Base-by-base conservation (phyloP, 2,113 vertebrate species). In the Forbesichthys agassizii region DNA sequence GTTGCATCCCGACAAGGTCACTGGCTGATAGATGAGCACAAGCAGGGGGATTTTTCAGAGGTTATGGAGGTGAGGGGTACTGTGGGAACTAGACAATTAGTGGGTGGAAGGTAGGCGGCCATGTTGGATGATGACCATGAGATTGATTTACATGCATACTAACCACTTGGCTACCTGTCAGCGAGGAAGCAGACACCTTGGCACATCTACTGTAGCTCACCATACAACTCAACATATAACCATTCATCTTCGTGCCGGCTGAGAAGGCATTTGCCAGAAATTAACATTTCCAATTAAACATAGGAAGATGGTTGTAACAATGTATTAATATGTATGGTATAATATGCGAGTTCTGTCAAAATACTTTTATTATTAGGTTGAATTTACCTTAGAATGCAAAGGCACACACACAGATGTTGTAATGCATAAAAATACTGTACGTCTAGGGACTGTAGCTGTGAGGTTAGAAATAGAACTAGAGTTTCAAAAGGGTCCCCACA, bases 11-110 rank as follows among this genome's bases (percentile, higher is more conserved):
- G 86, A 89, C 87, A 92, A 91, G 91, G 89, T 91, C 86, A 90
- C 68, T 87, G 88, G 56, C 77, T 92, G 86, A 90, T 89, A 90
- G 85, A 93, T 86, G 86, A 91, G 81, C 69, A 82, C 77, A 74
- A 82, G 80, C 77, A 55, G 80, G 89, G 84, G 88, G 86, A 85
- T 88, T 86, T 86, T 86, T 86, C 78, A 73, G 87, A 81, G 77
- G 80, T 83, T 82, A 78, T 75, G 78, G 81, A 81, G 77, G 83
- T 74, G 75, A 77, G 61, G 75, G 79, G 85, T 84, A 88, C 85
- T 89, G 87, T 92, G 93, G 90, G 89, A 92, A 92, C 85, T 74
- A 83, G 80, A 87, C 78, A 82, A 83, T 90, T 88, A 81, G 83
- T 80, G 74, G 76, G 78, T 84, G 79, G 81, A 81, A 79, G 80